These are phyloP conservation scores for Eilema caniola DNA, from an alignment of 2,888 invertebrate genomes.

Conservation along the genomic window DNA sequence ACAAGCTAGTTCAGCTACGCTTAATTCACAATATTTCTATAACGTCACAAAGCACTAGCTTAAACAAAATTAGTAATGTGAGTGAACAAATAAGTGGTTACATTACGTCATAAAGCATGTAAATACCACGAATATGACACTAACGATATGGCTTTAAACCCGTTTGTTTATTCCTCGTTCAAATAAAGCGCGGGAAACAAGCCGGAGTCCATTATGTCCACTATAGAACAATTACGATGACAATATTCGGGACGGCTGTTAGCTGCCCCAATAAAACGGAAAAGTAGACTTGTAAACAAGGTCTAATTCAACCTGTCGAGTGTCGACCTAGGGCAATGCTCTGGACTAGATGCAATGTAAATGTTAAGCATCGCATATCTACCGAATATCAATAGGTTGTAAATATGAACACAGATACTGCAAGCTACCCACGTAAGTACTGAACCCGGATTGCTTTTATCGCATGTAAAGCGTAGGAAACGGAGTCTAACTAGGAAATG, in stretches of 20 bases:
- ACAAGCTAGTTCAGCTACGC: neutral
- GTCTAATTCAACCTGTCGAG: conserved; percentile 40
- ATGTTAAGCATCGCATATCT: conserved; percentile 54
- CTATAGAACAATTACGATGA: conserved; percentile 47
- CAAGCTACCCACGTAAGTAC: conserved; percentile 39
- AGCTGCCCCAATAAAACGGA: conserved; percentile 45
- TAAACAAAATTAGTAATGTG: neutral
- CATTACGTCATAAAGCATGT: conserved; percentile 1
- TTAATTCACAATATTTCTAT: neutral
- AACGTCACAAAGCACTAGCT: neutral
- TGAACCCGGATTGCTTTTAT: conserved; percentile 58
- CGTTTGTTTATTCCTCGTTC: neutral
- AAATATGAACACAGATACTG: conserved; percentile 75
- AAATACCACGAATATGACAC: neutral
- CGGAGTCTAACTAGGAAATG: conserved; percentile 62
- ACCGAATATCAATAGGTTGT: conserved; percentile 67
- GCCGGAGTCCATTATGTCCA: conserved; percentile 17
- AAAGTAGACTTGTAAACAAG: conserved; percentile 46
- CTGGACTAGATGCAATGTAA: conserved; percentile 54
- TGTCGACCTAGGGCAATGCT: conserved; percentile 49
- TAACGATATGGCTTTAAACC: neutral
- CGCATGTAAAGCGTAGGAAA: conserved; percentile 66
- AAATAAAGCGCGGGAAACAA: neutral
- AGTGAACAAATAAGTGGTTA: neutral
- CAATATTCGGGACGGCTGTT: conserved; percentile 38